phyloP scores from a whole-genome alignment of 2,113 vertebrate species.

The Brienomyrus brachyistius region DNA sequence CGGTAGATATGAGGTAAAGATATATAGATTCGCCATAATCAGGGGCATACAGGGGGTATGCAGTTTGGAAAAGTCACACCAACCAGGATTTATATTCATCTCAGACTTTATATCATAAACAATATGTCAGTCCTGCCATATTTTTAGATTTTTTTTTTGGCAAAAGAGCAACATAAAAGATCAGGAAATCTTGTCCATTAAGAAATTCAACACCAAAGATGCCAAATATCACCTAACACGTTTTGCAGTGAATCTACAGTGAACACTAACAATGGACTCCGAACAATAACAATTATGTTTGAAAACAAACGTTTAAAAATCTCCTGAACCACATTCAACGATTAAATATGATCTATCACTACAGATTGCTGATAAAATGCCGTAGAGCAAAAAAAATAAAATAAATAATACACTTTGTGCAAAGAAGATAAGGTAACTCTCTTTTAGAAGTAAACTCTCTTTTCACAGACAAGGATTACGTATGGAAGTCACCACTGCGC shows the following conservation, averaged over 20 bases:
- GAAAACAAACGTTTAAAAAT: slow-evolving; percentile 61
- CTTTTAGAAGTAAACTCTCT: slow-evolving; percentile 44
- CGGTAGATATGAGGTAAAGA: slow-evolving; percentile 28
- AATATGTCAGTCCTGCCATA: slow-evolving; percentile 5
- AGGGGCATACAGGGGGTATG: slow-evolving; percentile 20
- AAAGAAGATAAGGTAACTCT: slow-evolving; percentile 65
- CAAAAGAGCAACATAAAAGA: slow-evolving; percentile 50
- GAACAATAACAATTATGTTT: slow-evolving; percentile 51
- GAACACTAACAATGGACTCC: slow-evolving; percentile 55
- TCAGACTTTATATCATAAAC: slow-evolving; percentile 12
- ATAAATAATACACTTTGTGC: slow-evolving; percentile 69
- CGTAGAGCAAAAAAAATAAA: slow-evolving; percentile 65
- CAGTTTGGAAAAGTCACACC: slow-evolving; percentile 29
- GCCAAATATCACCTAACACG: slow-evolving; percentile 59
- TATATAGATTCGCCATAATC: slow-evolving; percentile 1
- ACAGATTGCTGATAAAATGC: slow-evolving; percentile 63
- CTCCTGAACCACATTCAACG: slow-evolving; percentile 49
- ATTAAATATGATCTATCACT: slow-evolving; percentile 54
- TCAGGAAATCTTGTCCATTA: slow-evolving; percentile 54
- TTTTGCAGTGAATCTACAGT: slow-evolving; percentile 59
- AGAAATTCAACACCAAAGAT: slow-evolving; percentile 57
- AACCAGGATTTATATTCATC: slow-evolving; percentile 1
- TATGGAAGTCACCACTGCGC: slow-evolving; percentile 65
- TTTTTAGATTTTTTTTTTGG: slow-evolving; percentile 54
- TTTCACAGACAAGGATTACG: slow-evolving; percentile 57